Base-by-base conservation (phyloP, 2,888 invertebrate genomes). In the Eustalomyia histrio region DNA sequence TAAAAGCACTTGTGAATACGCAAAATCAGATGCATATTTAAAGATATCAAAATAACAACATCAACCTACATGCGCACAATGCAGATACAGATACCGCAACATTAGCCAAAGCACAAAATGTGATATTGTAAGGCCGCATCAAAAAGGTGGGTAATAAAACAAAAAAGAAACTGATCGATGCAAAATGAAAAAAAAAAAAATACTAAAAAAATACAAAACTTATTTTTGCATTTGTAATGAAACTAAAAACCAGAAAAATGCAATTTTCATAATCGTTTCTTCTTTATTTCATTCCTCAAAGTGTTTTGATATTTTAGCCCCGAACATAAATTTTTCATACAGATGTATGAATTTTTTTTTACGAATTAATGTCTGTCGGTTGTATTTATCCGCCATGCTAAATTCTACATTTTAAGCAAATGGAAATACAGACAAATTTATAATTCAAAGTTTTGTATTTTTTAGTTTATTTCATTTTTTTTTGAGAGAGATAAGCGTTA, bases 171-270 rank as follows among this genome's bases (percentile, higher is more conserved):
- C 17, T 52, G 64, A 65, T 53, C 53, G 47, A 6, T 18, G 53
- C 7, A 21, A 2, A n/a, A 16, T 0, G 71, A 50, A 17, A 63
- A 14, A 24, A 21, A 43, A 53, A 7, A 43, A 24, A 3, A 16
- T 10, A 60, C 0, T 33, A 58, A 24, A 24, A 24, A 33, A 33
- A 47, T 67, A 53, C 43, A 58, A 57, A 58, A 17, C 47, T 57
- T 5, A 87, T 87, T 88, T 88, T 87, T 88, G 88, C 88, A 88
- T 88, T 88, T 87, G 88, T 88, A 88, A 88, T 88, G 88, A 87
- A 88, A 88, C 87, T 84, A 85, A 87, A 88, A 88, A 88, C 87
- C 88, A 87, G 88, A 87, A 87, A 87, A 87, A 87, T 87, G 85
- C 85, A 85, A 87, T 87, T 87, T 86, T 83, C 80, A 71, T 83